These are phyloP conservation scores for Asobara japonica DNA, from an alignment of 1,140 invertebrate species.

Conservation along the genomic window DNA sequence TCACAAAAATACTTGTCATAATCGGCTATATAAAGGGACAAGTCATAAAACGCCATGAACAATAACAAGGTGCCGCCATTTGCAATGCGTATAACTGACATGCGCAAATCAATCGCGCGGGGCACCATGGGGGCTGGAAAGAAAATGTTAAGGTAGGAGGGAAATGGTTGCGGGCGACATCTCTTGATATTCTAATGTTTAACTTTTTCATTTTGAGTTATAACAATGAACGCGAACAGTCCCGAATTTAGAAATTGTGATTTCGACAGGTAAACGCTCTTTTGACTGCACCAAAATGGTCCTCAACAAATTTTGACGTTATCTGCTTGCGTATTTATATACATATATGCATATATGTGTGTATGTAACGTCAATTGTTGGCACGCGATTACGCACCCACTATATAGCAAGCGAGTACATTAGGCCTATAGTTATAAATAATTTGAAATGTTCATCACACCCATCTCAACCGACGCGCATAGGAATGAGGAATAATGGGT, in stretches of 20 bases:
- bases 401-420: too few relatives aligned
- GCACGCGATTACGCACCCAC: too few relatives aligned
- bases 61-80: conserved; percentile 82
- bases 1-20: conserved; percentile 67
- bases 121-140: conserved; percentile 57
- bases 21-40: conserved; percentile 71
- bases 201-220: conserved; percentile 3
- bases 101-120: conserved; percentile 71
- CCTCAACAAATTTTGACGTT: too few relatives aligned
- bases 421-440: too few relatives aligned
- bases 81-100: conserved; percentile 76
- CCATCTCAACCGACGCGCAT: too few relatives aligned
- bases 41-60: conserved; percentile 76
- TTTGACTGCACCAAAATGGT: too few relatives aligned
- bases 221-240: neutral
- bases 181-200: conserved; percentile 43
- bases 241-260: neutral
- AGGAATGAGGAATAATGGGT: too few relatives aligned
- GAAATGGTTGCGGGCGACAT: conserved; percentile 43
- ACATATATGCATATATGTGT: too few relatives aligned
- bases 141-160: neutral
- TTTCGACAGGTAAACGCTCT: too few relatives aligned
- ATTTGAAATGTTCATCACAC: too few relatives aligned
- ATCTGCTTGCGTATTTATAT: too few relatives aligned
- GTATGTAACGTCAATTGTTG: too few relatives aligned